A percentile compares a stretch with the other conserved stretches of the same genome.
Conservation (phyloP, 2,888 invertebrate genomes). For the Masnerella sp. region DNA sequence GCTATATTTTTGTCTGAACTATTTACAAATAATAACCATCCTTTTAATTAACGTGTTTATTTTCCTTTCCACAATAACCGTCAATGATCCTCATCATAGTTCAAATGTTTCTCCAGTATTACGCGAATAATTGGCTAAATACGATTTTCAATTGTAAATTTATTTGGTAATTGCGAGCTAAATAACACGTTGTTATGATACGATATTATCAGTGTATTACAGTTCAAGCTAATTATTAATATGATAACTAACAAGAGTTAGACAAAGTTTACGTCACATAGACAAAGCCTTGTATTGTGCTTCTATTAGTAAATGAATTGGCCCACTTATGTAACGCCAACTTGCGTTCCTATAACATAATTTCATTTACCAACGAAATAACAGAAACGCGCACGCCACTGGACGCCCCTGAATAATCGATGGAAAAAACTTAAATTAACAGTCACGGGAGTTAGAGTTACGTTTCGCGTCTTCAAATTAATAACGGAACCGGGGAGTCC, state of each 20-base stretch:
- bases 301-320: slow-evolving; percentile 30
- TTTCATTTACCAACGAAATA: no score
- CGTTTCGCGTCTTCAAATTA: no score
- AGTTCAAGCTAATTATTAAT: slow-evolving; percentile 25
- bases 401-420: neutral
- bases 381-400: neutral
- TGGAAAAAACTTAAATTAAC: neutral
- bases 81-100: no score
- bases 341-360: slow-evolving; percentile 22
- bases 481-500: no score
- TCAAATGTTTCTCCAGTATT: no score
- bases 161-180: slow-evolving; percentile 14
- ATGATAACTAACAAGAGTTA: slow-evolving; percentile 37
- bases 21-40: slow-evolving; percentile 1
- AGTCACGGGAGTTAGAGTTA: no score
- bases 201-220: slow-evolving; percentile 20
- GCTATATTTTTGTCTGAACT: neutral
- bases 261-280: slow-evolving; percentile 31
- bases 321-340: slow-evolving; percentile 22
- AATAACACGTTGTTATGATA: neutral
- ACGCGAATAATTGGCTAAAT: neutral
- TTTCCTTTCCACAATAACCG: neutral
- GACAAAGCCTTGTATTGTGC: slow-evolving; percentile 21
- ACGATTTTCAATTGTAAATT: slow-evolving; percentile 5
- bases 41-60: slow-evolving; percentile 1